Percentiles rank a stretch among this genome's conserved stretches.
These are phyloP conservation scores for Boulengeromyrus knoepffleri DNA, from an alignment of 2,113 vertebrate species.

Conservation along the genomic window DNA sequence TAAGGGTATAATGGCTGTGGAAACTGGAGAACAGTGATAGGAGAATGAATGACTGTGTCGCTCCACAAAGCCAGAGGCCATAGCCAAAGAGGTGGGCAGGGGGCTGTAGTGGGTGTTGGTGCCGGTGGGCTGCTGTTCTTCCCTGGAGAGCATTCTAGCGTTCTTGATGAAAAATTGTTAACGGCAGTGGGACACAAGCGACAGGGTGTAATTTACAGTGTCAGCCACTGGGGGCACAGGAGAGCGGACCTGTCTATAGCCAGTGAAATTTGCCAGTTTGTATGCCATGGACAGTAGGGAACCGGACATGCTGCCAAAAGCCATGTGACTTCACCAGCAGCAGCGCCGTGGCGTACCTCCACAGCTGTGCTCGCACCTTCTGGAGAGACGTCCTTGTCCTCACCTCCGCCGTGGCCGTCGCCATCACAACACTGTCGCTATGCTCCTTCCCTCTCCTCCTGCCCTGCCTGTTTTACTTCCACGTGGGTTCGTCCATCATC, in stretches of 20 bases:
- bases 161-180: background rate
- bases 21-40: conserved; percentile 10
- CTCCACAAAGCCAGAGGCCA: background rate
- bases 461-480: background rate
- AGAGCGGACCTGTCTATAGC: background rate
- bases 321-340: background rate
- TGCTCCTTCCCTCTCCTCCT: background rate
- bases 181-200: background rate
- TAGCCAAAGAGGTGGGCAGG: background rate
- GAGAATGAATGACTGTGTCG: conserved; percentile 2
- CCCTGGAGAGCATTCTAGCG: background rate
- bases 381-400: background rate
- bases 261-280: background rate
- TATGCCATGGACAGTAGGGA: background rate
- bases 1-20: conserved; percentile 1
- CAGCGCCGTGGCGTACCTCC: background rate
- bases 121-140: background rate
- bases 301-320: background rate
- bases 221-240: background rate
- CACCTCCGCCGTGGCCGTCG: background rate
- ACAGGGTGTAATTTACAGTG: background rate
- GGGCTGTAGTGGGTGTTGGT: background rate
- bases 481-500: background rate
- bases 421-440: background rate
- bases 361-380: background rate